Evolutionary conservation across 2,888 invertebrate genomes (phyloP).

Genomic region (Norana najaformis): DNA sequence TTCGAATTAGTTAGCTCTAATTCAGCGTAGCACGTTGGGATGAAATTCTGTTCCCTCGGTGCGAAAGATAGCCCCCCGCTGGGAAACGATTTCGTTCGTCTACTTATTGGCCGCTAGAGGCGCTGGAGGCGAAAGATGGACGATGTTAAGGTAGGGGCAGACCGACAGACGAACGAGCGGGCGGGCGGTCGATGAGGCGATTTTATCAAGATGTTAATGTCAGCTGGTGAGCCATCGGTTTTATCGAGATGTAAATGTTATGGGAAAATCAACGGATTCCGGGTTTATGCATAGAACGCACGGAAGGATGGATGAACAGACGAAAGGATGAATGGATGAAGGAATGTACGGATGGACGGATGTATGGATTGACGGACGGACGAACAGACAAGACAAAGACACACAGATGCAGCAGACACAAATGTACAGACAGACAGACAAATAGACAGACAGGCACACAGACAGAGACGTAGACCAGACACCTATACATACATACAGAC

Average conservation of each 20-base stretch:
- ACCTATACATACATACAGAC: too few relatives aligned
- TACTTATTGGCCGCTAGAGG: conserved; percentile 13
- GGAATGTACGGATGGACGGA: background rate
- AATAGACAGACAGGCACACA: too few relatives aligned
- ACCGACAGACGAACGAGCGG: background rate
- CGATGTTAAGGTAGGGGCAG: background rate
- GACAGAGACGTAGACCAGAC: too few relatives aligned
- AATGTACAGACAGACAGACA: too few relatives aligned
- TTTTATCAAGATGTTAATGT: background rate
- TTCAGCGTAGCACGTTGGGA: background rate
- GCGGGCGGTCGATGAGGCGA: background rate
- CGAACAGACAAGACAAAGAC: too few relatives aligned
- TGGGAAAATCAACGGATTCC: background rate
- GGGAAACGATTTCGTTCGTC: background rate
- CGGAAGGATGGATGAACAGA: background rate
- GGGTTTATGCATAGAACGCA: background rate
- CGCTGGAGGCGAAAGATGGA: background rate
- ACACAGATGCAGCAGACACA: too few relatives aligned
- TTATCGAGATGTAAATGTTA: background rate
- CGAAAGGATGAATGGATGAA: background rate
- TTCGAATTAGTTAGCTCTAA: background rate
- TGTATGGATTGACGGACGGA: background rate
- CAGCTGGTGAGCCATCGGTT: background rate
- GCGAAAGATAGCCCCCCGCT: background rate
- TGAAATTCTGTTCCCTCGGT: background rate